Evolutionary conservation across 2,797 vertebrate species (phyloP), one percentile per base, ranked within the genome.

Genomic region (Manis crassicaudata): DNA sequence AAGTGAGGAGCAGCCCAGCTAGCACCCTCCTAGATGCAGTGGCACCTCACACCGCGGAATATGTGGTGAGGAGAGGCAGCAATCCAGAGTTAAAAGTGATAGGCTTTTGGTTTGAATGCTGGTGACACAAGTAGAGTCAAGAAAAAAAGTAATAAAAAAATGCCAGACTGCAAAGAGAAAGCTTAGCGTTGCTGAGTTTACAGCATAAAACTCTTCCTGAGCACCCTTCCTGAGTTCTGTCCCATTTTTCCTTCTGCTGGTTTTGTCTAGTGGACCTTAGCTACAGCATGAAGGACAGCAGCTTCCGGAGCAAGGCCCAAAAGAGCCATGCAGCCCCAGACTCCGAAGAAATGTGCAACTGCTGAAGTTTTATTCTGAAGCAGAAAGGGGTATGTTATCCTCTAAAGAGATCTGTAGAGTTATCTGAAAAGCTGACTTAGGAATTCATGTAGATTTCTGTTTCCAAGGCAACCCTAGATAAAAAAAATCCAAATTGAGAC

Each of bases 81-180:
- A 68, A 52, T 90, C 16, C 54, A 63, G 46, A 56, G 89, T 91
- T 35, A 20, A 87, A 94, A 95, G 76, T 29, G 72, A 84, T 94
- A 93, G 86, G 46, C 85, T 94, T 92, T 95, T 20, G 67, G 56
- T 46, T 77, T 92, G 90, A 82, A 65, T 67, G 54, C 73, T 70
- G 70, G n/a, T 40, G 46, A 86, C 67, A 88, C 25, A 18, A 32
- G 65, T 46, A 62, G 40, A 68, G 54, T 58, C 29, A 10, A 37
- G 37, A 21, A 7, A 21, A 25, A 62, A n/a, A 40, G 7, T 37
- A 40, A 11, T 46, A 14, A n/a, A 29, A 17, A 20, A 46, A 63
- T 82, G 43, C 43, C 43, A 52, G 52, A 9, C 35, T 29, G 63
- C 27, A 54, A 50, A 80, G 73, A 73, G n/a, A 75, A 76, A 56